phyloP scores from a whole-genome alignment of 1,140 invertebrate species.

The Brachionus rotundiformis region DNA sequence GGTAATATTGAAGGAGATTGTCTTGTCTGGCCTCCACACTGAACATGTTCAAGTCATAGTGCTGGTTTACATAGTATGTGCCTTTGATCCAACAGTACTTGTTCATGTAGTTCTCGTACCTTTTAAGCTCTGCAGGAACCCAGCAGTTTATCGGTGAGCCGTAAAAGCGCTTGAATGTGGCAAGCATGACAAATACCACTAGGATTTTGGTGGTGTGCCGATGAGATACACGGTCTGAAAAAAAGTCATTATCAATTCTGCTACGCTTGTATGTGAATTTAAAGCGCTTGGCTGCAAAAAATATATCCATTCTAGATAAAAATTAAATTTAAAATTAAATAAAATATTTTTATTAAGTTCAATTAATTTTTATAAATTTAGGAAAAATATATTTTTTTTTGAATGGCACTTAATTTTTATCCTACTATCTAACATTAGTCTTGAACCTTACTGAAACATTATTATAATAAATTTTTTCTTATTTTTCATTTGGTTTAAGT shows the following conservation, averaged over 20 bases:
- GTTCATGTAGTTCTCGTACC: slow-evolving; percentile 64
- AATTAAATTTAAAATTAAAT: neutral
- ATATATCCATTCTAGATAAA: slow-evolving; percentile 37
- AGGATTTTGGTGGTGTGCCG: slow-evolving; percentile 66
- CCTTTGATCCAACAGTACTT: slow-evolving; percentile 56
- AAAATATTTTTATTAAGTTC: neutral
- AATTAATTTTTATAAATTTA: too few relatives aligned
- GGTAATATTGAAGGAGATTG: slow-evolving; percentile 46
- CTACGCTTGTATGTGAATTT: neutral
- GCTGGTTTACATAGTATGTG: slow-evolving; percentile 54
- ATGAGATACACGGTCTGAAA: slow-evolving; percentile 68
- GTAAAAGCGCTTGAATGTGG: slow-evolving; percentile 67
- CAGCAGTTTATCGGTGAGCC: slow-evolving; percentile 67
- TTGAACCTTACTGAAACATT: neutral
- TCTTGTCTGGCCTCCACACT: slow-evolving; percentile 24
- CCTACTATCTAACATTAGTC: neutral
- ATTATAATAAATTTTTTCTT: slow-evolving; percentile 7
- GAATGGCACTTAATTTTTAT: neutral
- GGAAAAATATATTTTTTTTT: neutral
- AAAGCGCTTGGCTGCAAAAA: neutral
- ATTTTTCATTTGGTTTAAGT: neutral
- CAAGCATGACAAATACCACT: slow-evolving; percentile 66
- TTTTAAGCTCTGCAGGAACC: slow-evolving; percentile 63
- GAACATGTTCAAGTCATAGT: slow-evolving; percentile 10
- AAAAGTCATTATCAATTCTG: slow-evolving; percentile 63